These are phyloP conservation scores for Cyprinodon diabolis DNA, from an alignment of 2,797 vertebrate genomes.

Conservation along the genomic window DNA sequence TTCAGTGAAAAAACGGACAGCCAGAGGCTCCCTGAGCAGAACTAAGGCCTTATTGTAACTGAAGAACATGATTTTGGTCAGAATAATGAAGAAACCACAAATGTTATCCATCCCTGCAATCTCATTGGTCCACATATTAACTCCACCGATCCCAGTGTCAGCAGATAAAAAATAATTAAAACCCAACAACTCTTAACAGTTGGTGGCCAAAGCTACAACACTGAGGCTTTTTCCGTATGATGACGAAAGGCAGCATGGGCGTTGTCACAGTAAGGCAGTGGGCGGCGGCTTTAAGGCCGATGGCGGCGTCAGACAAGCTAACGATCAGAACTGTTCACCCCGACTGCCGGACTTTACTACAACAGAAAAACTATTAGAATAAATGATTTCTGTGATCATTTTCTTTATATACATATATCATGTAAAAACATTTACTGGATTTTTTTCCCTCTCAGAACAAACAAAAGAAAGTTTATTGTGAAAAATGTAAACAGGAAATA, in stretches of 20 bases:
- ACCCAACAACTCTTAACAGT: not conserved
- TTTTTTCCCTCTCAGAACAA: not conserved
- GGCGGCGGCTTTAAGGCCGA: constrained; percentile 47
- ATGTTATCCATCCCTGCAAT: constrained; percentile 29
- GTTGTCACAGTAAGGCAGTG: constrained; percentile 50
- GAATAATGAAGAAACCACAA: constrained; percentile 12
- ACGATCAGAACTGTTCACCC: not conserved
- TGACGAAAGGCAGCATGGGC: not conserved
- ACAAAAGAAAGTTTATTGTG: not conserved
- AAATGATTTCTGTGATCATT: too few species aligned
- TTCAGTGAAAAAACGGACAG: not conserved
- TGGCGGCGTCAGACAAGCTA: not conserved
- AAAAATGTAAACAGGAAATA: constrained; percentile 18
- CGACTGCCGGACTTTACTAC: not conserved
- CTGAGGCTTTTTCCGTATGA: not conserved
- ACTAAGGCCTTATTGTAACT: not conserved
- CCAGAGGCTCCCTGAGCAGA: not conserved
- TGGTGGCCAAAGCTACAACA: not conserved
- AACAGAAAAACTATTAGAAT: not conserved
- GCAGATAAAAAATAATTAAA: not conserved
- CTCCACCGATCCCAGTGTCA: constrained; percentile 15
- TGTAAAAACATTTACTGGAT: not conserved
- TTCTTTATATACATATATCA: not conserved
- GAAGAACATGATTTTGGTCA: not conserved
- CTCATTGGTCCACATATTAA: constrained; percentile 45